Percentiles rank a stretch among this genome's conserved stretches.
Conservation (phyloP, 2,888 invertebrate species). For the Dioctria linearis region DNA sequence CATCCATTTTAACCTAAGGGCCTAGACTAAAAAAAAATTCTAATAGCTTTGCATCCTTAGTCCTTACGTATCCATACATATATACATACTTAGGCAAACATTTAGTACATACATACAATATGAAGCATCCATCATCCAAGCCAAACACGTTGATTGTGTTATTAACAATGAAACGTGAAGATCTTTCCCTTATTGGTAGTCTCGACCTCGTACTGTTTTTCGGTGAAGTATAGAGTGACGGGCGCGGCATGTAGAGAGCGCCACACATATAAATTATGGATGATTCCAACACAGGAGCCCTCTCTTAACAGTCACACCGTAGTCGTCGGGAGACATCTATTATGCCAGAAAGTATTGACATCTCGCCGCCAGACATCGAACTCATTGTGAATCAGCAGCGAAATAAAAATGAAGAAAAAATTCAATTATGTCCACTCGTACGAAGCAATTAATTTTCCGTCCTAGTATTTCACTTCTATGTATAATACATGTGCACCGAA, state of each 20-base stretch:
- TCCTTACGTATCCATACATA: not conserved
- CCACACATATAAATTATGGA: conserved; percentile 32
- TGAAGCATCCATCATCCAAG: no score
- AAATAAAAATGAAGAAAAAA: conserved; percentile 46
- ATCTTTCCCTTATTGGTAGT: conserved; percentile 7
- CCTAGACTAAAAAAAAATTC: not conserved
- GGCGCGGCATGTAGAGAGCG: not conserved
- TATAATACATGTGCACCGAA: conserved; percentile 39
- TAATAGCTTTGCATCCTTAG: not conserved
- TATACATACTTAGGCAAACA: no score
- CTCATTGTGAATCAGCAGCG: conserved; percentile 20
- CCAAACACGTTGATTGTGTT: not conserved
- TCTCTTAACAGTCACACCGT: conserved; percentile 19
- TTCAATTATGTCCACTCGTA: conserved; percentile 51
- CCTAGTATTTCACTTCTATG: conserved; percentile 19
- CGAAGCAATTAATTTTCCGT: conserved; percentile 52
- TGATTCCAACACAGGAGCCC: conserved; percentile 42
- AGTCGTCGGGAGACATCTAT: conserved; percentile 29
- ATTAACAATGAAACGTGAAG: conserved; percentile 21
- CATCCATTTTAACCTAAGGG: no score
- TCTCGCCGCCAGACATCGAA: conserved; percentile 43
- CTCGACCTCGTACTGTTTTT: no score
- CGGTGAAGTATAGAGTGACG: no score
- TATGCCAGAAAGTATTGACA: conserved; percentile 43
- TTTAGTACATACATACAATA: not conserved